These are phyloP conservation scores for Acleris emargana DNA, from an alignment of 2,888 invertebrate species.

Conservation along the genomic window DNA sequence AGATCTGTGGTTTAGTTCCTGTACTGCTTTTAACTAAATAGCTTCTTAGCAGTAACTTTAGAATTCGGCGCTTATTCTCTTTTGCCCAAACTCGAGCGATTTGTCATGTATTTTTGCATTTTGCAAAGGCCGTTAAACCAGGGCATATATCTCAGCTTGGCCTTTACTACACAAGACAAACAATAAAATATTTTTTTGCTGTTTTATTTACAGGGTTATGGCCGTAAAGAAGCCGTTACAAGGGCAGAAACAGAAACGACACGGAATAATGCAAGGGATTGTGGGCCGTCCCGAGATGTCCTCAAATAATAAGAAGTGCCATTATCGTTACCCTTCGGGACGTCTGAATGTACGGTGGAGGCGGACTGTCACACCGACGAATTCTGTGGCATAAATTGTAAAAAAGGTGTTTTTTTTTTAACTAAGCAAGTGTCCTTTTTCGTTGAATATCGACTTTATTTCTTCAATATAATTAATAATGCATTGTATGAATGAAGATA, in stretches of 20 bases:
- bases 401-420: too few relatives aligned
- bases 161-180: constrained; percentile 7
- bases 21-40: too few relatives aligned
- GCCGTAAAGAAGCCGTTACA: constrained; percentile 10
- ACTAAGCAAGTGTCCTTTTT: too few relatives aligned
- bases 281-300: constrained; percentile 42
- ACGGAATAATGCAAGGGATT: constrained; percentile 36
- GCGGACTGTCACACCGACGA: constrained; percentile 42
- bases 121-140: too few relatives aligned
- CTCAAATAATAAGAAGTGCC: constrained; percentile 54
- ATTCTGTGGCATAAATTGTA: neutral
- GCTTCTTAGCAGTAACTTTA: too few relatives aligned
- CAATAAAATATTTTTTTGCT: constrained; percentile 8
- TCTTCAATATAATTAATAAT: too few relatives aligned
- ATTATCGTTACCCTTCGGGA: constrained; percentile 49
- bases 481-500: too few relatives aligned
- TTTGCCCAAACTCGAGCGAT: too few relatives aligned
- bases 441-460: too few relatives aligned
- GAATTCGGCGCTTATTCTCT: too few relatives aligned
- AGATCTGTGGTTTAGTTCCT: too few relatives aligned
- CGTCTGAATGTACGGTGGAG: constrained; percentile 32
- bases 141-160: neutral
- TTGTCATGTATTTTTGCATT: too few relatives aligned
- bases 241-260: constrained; percentile 24
- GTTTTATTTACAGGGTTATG: constrained; percentile 19